Conservation (phyloP, 2,113 vertebrate species). For the Notiomystis cincta region DNA sequence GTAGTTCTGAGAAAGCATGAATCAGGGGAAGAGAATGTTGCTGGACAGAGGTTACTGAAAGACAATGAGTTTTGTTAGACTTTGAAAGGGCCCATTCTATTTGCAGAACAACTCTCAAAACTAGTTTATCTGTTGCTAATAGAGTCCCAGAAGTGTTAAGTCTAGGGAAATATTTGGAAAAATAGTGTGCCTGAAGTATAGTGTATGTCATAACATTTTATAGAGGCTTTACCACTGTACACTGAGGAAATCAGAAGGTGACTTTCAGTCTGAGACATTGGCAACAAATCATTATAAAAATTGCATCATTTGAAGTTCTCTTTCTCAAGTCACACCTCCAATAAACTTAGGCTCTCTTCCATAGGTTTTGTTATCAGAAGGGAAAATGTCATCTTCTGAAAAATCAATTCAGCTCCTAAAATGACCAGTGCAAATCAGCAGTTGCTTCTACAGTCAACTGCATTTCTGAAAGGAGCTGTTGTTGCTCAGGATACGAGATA, state of each 20-base stretch:
- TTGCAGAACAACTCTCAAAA: not conserved
- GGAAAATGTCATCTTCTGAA: not conserved
- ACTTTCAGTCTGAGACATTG: not conserved
- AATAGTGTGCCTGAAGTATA: not conserved
- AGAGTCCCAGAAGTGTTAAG: not conserved
- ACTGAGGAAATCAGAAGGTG: not conserved
- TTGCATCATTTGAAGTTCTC: not conserved
- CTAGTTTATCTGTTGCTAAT: not conserved
- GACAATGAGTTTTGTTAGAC: not conserved
- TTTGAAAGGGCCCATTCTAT: not conserved
- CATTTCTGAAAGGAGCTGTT: not conserved
- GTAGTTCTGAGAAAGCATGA: not conserved
- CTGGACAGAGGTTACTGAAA: not conserved
- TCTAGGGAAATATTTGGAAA: not conserved
- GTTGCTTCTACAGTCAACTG: not conserved
- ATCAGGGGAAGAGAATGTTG: rapidly evolving
- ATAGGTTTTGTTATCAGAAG: not conserved
- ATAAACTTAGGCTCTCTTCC: not conserved
- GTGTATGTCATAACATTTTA: not conserved
- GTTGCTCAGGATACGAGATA: not conserved
- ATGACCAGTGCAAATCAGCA: not conserved
- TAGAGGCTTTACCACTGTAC: not conserved
- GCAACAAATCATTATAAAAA: not conserved
- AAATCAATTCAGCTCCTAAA: not conserved
- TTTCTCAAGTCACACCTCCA: not conserved